These are phyloP conservation scores for Caenorhabditis tropicalis DNA, from an alignment of 1,140 invertebrate genomes.

Conservation along the genomic window DNA sequence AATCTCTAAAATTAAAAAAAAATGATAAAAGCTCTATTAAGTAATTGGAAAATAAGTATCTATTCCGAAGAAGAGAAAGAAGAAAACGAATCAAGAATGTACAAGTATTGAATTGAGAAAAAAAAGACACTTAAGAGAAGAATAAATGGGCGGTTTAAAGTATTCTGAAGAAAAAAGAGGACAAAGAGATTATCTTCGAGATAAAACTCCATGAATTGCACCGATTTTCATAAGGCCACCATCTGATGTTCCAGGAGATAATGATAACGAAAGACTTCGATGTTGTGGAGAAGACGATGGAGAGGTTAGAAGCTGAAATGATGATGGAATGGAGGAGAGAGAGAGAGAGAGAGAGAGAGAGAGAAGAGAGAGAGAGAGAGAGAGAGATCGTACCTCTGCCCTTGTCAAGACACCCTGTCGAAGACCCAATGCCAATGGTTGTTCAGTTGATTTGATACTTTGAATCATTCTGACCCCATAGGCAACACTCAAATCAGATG, in stretches of 20 bases:
- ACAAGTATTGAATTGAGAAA: not conserved
- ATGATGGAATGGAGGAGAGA: not conserved
- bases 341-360: not conserved
- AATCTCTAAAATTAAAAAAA: not conserved
- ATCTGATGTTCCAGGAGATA: conserved; percentile 28
- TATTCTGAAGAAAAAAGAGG: not conserved
- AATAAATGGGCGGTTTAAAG: too few relatives aligned
- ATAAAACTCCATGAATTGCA: conserved; percentile 40
- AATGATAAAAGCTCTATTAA: conserved; percentile 14
- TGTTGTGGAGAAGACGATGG: conserved; percentile 14
- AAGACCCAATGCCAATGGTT: not conserved
- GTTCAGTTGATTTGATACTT: not conserved
- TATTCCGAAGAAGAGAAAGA: not conserved
- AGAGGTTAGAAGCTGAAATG: not conserved
- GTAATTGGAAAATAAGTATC: conserved; percentile 2
- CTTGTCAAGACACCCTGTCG: conserved; percentile 32
- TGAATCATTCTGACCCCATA: conserved; percentile 27
- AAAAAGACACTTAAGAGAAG: not conserved
- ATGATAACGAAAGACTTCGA: conserved; percentile 1
- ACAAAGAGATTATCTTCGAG: not conserved
- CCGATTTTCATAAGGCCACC: conserved; percentile 36
- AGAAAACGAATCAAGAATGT: not conserved
- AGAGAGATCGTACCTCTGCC: conserved; percentile 28
- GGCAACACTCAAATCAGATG: not conserved
- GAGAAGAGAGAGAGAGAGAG: not conserved